phyloP scores from a whole-genome alignment of 2,888 invertebrate genomes.

The Tinea semifulvella region DNA sequence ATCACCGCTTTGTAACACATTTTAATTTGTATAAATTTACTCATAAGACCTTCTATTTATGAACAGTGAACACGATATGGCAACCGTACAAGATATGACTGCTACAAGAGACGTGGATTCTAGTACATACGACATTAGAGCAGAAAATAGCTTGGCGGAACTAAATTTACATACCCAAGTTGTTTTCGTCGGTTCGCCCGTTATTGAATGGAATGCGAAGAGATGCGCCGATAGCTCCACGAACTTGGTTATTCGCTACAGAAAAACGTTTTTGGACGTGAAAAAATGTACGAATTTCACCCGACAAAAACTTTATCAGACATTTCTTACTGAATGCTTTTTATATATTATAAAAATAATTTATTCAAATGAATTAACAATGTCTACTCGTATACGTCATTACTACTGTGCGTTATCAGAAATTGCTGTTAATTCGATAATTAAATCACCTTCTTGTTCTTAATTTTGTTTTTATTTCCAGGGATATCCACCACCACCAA shows the following conservation, averaged over 20 bases:
- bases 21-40: not conserved
- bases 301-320: slow-evolving; percentile 7
- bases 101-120: slow-evolving; percentile 7
- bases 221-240: slow-evolving; percentile 17
- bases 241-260: slow-evolving; percentile 9
- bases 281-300: slow-evolving; percentile 10
- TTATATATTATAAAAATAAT: too few relatives aligned
- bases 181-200: slow-evolving; percentile 17
- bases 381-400: too few relatives aligned
- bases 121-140: slow-evolving; percentile 12
- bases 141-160: slow-evolving; percentile 4
- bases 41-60: not conserved
- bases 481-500: slow-evolving; percentile 75
- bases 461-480: too few relatives aligned
- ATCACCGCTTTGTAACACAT: not conserved
- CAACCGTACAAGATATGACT: slow-evolving; percentile 16
- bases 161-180: slow-evolving; percentile 16
- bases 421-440: too few relatives aligned
- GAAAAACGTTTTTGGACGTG: slow-evolving; percentile 13
- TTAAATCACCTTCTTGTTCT: too few relatives aligned
- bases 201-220: slow-evolving; percentile 20
- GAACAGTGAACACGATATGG: slow-evolving; percentile 15
- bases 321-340: not conserved
- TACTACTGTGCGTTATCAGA: too few relatives aligned
- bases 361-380: too few relatives aligned